Base-by-base conservation (phyloP, 2,888 invertebrate species). In the Pollenia angustigena region DNA sequence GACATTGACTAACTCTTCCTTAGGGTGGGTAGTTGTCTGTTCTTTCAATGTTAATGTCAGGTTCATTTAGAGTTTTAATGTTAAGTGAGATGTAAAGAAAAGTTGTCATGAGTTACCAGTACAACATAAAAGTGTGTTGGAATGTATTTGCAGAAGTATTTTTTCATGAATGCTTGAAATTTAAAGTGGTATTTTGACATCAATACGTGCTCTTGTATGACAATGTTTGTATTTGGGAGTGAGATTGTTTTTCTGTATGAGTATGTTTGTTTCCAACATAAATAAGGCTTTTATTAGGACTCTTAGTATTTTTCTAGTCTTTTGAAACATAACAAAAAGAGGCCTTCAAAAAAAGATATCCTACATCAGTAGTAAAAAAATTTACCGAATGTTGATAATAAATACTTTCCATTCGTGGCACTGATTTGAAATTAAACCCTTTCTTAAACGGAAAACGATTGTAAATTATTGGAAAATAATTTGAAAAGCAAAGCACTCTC, bases 51-150 rank as follows among this genome's bases (percentile, higher is more conserved):
- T 56, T 12, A 48, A 60, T 60, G 58, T 79, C 79, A 40, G 40
- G 58, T 79, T 69, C 58, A 60, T 79, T 69, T 40, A 69, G 40
- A 60, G 23, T 50, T 68, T 69, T 50, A 23, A 42, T 79, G 50
- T 58, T 50, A 2, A 79, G 42, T 79, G 58, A 69, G 14, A 68
- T 71, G 32, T 52, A 11, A 52, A 71, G 44, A 80, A 54, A 71
- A 60, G 11, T 52, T 71, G 23, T 46, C 42, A 62, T 1, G 9
- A 16, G 14, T 42, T 14, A 32, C 10, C 8, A 58, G 10, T 54
- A 8, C 42, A 52, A 52, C 52, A 42, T 18, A 44, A 8, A 64
- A 16, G 12, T 44, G 9, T 1, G 42, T 64, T 3, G 32, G 32
- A 32, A 32, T 32, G 32, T 32, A 32, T 32, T 32, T 4, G 23